Conservation (phyloP, 2,797 vertebrate species). For the Intellagama lesueurii region DNA sequence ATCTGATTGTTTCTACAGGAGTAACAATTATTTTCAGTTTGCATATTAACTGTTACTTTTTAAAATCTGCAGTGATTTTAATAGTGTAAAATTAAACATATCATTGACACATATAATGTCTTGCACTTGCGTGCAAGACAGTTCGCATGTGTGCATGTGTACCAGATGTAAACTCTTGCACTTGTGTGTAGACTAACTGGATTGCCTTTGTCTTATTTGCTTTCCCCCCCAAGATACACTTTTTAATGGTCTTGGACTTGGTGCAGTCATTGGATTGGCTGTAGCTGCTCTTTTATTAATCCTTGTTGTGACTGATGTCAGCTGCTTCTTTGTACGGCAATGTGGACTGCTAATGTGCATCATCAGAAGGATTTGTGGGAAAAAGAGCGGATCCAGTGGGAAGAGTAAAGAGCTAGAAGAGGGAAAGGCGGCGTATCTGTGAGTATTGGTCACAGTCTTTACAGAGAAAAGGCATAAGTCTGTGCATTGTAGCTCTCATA, state of each 20-base stretch:
- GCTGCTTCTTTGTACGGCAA: constrained; percentile 97
- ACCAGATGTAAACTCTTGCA: no score
- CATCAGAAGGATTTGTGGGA: constrained; percentile 92
- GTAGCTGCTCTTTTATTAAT: constrained; percentile 92
- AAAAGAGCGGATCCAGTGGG: constrained; percentile 92
- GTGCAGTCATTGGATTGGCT: constrained; percentile 92
- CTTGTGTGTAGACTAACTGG: not conserved
- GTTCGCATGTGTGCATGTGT: no score
- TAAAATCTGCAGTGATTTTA: not conserved
- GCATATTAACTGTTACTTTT: not conserved
- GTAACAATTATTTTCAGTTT: not conserved
- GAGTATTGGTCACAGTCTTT: constrained; percentile 77
- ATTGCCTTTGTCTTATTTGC: constrained; percentile 42
- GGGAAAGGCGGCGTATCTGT: constrained; percentile 98
- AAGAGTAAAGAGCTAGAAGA: constrained; percentile 98
- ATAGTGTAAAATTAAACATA: not conserved
- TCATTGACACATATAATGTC: not conserved
- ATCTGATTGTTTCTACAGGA: not conserved
- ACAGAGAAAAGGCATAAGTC: not conserved
- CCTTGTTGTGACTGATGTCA: constrained; percentile 92
- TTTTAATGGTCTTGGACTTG: constrained; percentile 95
- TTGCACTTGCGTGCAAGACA: no score
- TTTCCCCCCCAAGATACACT: constrained; percentile 92
- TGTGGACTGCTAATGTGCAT: constrained; percentile 97
- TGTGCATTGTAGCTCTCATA: not conserved